Percentiles rank a stretch among this genome's conserved stretches.
phyloP scores from a whole-genome alignment of 2,113 vertebrate genomes.

The Dipodomys stephensi region DNA sequence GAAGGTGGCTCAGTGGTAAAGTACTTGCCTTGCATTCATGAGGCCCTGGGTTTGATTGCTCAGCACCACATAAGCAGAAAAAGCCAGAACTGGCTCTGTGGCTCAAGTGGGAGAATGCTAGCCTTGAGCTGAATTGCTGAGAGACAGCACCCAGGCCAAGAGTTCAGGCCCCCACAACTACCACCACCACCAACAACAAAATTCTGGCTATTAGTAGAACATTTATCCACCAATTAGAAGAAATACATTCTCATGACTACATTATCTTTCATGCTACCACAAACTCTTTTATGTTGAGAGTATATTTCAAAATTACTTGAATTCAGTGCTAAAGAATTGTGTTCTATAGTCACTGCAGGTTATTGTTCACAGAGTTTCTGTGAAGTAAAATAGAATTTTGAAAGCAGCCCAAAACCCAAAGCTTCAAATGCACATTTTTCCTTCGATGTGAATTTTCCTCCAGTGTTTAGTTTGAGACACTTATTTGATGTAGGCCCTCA shows the following conservation, averaged over 20 bases:
- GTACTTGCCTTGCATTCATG: no score
- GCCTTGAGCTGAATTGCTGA: no score
- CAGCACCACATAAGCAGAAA: no score
- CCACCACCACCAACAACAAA: no score
- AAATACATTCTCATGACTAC: not conserved
- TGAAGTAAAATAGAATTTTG: constrained; percentile 8
- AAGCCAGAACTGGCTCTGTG: no score
- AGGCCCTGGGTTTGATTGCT: no score
- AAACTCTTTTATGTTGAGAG: not conserved
- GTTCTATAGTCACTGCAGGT: not conserved
- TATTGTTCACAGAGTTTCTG: not conserved
- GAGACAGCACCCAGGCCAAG: no score
- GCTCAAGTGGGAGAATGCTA: no score
- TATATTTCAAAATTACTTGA: not conserved
- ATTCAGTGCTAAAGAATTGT: not conserved
- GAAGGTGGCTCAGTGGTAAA: no score
- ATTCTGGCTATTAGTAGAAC: not conserved
- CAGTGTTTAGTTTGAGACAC: not conserved
- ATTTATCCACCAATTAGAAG: not conserved
- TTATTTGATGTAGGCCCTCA: not conserved
- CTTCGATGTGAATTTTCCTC: not conserved
- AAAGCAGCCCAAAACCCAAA: not conserved
- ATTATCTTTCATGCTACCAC: not conserved
- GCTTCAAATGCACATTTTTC: not conserved
- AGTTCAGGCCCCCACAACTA: no score